Base-by-base conservation (phyloP, 2,797 vertebrate genomes). In the Rhodeus uyekii region DNA sequence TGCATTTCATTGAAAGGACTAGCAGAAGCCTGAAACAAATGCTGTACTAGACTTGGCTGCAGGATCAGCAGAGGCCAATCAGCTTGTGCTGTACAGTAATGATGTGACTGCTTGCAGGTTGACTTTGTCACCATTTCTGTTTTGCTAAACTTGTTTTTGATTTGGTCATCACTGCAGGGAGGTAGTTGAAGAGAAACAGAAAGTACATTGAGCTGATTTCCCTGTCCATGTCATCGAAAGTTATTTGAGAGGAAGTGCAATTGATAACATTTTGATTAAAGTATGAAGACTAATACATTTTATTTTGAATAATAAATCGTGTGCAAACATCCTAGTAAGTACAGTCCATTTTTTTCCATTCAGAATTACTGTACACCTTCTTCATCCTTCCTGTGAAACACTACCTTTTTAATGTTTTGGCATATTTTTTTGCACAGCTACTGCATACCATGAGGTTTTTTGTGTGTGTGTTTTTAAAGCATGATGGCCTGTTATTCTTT, bases 351-450 rank as follows among this genome's bases (percentile, higher is more conserved):
- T 50, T 60, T 72, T 53, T 27, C 80, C 86, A 81, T 84, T 75
- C 86, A 86, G 87, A 88, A 86, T 90, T 73, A 68, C 44, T 80
- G 85, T 90, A 84, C 86, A 84, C 84, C 42, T 0, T 5, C 22
- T 48, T 87, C 13, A 39, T 81, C 79, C 85, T 84, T 86, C 69
- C 65, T 72, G 80, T 83, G 75, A 87, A 75, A 64, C 76, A 78
- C 27, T n/a, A 68, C 55, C 38, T 89, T 88, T 89, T 87, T 86
- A 72, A 64, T 84, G 38, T 55, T 85, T 85, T 86, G 86, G 81
- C 88, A 89, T 87, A 81, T 75, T 69, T 68, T 61, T 89, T 61
- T 19, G n/a, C 90, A 87, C 82, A 88, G 72, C 87, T 88, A 85
- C 83, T 77, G 68, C 78, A 83, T 69, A 61, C 81, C 71, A 50